Conservation (phyloP, 2,888 invertebrate genomes). For the Crocallis elinguaria region DNA sequence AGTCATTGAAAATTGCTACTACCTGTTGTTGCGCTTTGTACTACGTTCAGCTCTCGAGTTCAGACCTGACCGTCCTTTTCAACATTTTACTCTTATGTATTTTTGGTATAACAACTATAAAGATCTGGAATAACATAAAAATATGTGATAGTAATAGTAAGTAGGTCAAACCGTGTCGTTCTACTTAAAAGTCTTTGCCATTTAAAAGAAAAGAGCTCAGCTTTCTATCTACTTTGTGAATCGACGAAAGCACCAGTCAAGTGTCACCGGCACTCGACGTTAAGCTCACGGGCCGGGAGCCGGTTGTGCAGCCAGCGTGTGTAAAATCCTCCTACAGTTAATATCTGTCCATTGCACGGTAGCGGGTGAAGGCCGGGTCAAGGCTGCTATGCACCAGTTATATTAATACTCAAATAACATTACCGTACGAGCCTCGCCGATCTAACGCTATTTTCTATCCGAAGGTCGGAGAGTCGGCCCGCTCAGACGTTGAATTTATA, state of each 20-base stretch:
- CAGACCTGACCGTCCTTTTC: no score
- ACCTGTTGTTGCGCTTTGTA: not conserved
- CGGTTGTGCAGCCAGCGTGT: constrained; percentile 23
- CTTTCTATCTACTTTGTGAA: not conserved
- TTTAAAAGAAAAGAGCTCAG: not conserved
- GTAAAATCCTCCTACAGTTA: constrained; percentile 33
- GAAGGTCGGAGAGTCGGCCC: constrained; percentile 40
- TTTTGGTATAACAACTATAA: no score
- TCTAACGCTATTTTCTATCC: constrained; percentile 52
- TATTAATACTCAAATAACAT: constrained; percentile 46
- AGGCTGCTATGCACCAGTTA: constrained; percentile 60
- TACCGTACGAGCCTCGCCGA: constrained; percentile 39
- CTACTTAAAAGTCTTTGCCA: not conserved
- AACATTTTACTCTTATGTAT: no score
- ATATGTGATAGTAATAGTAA: no score
- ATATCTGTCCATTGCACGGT: constrained; percentile 32
- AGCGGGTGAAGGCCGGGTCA: constrained; percentile 68
- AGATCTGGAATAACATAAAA: no score
- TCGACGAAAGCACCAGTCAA: constrained; percentile 28
- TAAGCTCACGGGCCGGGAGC: constrained; percentile 7
- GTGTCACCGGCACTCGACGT: constrained; percentile 19
- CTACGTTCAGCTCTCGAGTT: not conserved
- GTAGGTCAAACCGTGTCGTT: no score
- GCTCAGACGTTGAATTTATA: constrained; percentile 20
- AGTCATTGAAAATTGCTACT: constrained; percentile 14